Evolutionary conservation across 2,888 invertebrate species (phyloP), one percentile per base, ranked within the genome.

Genomic region (Sinhomidia bicolor): DNA sequence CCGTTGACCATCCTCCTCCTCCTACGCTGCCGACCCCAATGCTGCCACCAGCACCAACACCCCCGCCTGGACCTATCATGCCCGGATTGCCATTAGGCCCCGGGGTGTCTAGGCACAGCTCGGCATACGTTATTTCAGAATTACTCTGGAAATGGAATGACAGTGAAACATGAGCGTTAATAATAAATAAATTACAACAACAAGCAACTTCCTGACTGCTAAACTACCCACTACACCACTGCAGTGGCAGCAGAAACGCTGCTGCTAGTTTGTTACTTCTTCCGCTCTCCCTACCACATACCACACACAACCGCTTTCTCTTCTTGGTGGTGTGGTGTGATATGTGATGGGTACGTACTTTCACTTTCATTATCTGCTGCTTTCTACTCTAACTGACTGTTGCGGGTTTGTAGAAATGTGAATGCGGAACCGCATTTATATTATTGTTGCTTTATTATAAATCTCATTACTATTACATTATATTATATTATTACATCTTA

Each of bases 51-150:
- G 82, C 85, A 85, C 88, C 89, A 57, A 81, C 85, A 41, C 65
- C 86, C 44, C 57, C 81, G 80, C 82, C 84, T 14, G 93, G 93
- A 76, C 93, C 90, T 57, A 79, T 92, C 93, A 90, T 92, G 26
- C 90, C 93, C 93, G 92, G 81, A 85, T 81, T 78, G 88, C 78
- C 93, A 93, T 68, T 93, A 79, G 91, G 78, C 93, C 93, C 89
- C 78, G 85, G 85, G 94, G 95, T 86, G 95, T 94, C 94, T 86
- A 95, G 94, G 91, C 95, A 94, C 91, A 95, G 93, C 93, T 95
- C 95, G 60, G 95, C 95, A 93, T 95, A 95, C 80, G 95, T 95
- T 91, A 95, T 95, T 93, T 95, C 95, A 89, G 95, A 94, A 89
- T 93, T 92, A 89, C 92, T 93, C 92, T 92, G 84, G 3, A 90